phyloP scores from a whole-genome alignment of 2,797 vertebrate species.

The Vireo griseus region DNA sequence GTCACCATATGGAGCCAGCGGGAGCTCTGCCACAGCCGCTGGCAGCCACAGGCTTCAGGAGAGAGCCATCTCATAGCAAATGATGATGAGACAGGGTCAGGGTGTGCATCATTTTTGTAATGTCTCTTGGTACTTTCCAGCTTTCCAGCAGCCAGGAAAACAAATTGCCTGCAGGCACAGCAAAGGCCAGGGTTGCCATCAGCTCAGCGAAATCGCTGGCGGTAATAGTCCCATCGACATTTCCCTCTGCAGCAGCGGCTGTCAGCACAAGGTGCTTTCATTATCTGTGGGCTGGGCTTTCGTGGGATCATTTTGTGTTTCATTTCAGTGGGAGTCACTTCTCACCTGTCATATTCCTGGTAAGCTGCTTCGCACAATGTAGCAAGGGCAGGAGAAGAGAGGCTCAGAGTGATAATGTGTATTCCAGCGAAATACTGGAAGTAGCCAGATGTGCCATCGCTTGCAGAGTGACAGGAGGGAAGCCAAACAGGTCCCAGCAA shows the following conservation, averaged over 20 bases:
- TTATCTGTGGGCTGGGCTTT: slow-evolving; percentile 41
- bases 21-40: background rate
- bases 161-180: slow-evolving; percentile 34
- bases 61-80: background rate
- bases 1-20: background rate
- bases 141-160: slow-evolving; percentile 33
- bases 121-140: background rate
- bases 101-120: background rate
- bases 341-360: background rate
- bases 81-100: background rate
- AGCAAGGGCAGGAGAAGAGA: background rate
- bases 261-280: slow-evolving; percentile 40
- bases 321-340: background rate
- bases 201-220: background rate
- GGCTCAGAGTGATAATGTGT: background rate
- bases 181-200: slow-evolving; percentile 51
- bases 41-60: background rate
- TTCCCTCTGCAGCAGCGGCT: background rate
- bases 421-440: background rate
- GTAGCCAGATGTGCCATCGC: background rate
- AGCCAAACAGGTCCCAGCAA: background rate
- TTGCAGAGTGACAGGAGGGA: background rate
- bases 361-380: background rate
- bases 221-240: background rate
- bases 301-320: background rate